Conservation (phyloP, 2,888 invertebrate species). For the Oxytorus armatus region DNA sequence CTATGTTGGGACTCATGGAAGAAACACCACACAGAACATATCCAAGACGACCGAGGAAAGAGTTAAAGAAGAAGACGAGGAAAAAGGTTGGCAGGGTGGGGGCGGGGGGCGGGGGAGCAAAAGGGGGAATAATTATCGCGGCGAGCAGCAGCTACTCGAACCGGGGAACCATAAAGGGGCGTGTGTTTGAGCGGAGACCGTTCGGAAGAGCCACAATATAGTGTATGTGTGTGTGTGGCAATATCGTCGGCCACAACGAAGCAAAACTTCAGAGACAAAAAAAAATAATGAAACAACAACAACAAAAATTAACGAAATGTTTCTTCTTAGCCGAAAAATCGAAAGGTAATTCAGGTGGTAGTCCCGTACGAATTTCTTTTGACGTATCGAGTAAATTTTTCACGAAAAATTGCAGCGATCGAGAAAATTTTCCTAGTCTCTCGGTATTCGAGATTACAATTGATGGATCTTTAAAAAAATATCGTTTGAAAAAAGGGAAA, state of each 20-base stretch:
- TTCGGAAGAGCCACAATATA: slow-evolving; percentile 46
- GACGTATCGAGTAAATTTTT: too few relatives aligned
- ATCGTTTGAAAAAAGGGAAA: too few relatives aligned
- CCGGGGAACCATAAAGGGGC: slow-evolving; percentile 72
- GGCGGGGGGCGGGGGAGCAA: slow-evolving; percentile 54
- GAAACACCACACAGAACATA: slow-evolving; percentile 69
- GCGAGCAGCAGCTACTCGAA: slow-evolving; percentile 71
- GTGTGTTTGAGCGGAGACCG: slow-evolving; percentile 63
- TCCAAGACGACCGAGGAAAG: slow-evolving; percentile 75
- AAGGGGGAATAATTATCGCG: slow-evolving; percentile 80
- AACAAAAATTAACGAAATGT: background rate
- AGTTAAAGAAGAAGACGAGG: slow-evolving; percentile 68
- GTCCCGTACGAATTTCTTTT: slow-evolving; percentile 27
- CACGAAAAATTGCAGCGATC: too few relatives aligned
- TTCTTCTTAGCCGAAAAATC: background rate
- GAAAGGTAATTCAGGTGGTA: too few relatives aligned
- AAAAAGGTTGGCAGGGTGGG: slow-evolving; percentile 37
- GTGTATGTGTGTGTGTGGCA: slow-evolving; percentile 49
- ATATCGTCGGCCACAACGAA: slow-evolving; percentile 21
- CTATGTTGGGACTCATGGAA: slow-evolving; percentile 51
- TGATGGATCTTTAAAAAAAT: too few relatives aligned
- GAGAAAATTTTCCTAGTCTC: too few relatives aligned
- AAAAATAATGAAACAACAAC: background rate
- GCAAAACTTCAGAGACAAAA: slow-evolving; percentile 13
- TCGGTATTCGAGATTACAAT: too few relatives aligned